Evolutionary conservation across 2,113 vertebrate genomes (phyloP).

Genomic region (Scolopax mira): DNA sequence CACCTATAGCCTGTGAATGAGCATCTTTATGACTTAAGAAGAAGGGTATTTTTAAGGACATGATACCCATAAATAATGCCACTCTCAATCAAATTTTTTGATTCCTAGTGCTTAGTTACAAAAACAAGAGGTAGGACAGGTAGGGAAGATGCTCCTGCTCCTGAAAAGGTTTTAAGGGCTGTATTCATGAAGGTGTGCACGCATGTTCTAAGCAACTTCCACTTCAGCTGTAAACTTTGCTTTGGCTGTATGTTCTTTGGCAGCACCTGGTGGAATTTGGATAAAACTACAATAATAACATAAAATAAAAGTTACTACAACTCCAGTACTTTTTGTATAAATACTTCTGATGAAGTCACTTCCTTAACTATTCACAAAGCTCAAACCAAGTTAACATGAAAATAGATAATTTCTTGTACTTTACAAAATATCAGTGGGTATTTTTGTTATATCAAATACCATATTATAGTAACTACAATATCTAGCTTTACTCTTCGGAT

Average conservation of each 20-base stretch:
- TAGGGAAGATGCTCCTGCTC: not conserved
- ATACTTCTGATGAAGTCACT: not conserved
- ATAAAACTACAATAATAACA: constrained; percentile 73
- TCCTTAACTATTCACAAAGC: not conserved
- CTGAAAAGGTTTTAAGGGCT: not conserved
- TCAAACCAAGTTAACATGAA: not conserved
- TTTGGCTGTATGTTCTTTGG: constrained; percentile 79
- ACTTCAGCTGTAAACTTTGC: constrained; percentile 44
- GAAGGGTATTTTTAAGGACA: not conserved
- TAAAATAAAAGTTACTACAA: not conserved
- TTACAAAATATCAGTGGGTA: not conserved
- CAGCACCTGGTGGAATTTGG: constrained; percentile 84
- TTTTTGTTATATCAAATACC: not conserved
- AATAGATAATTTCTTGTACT: not conserved
- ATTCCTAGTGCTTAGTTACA: not conserved
- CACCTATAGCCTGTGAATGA: not conserved
- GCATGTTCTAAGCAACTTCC: not conserved
- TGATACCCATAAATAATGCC: not conserved
- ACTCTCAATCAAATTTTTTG: not conserved
- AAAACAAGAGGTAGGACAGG: accelerated
- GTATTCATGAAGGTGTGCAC: not conserved
- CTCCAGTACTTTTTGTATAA: not conserved
- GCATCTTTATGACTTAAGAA: not conserved
- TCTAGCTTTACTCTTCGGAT: not conserved
- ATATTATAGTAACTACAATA: not conserved